Percentiles rank a stretch among this genome's conserved stretches.
phyloP scores from a whole-genome alignment of 2,797 vertebrate species.

The Nyctalus aviator region DNA sequence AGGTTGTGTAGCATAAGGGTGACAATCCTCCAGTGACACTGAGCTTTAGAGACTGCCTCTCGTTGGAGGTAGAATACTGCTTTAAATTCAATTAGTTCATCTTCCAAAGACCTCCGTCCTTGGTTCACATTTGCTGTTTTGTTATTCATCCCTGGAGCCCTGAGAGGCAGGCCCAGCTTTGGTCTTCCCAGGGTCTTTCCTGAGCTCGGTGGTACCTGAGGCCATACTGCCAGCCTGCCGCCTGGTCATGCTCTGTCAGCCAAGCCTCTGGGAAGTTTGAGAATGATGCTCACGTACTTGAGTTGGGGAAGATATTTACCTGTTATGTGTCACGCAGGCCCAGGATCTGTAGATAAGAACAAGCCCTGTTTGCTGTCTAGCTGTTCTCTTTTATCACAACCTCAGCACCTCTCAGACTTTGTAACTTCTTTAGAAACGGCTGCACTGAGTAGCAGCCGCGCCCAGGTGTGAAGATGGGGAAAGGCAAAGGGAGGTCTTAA shows the following conservation, averaged over 20 bases:
- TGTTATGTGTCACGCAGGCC: background rate
- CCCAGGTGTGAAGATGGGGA: background rate
- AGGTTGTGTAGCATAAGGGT: background rate
- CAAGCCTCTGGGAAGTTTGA: background rate
- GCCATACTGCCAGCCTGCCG: background rate
- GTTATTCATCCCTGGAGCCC: background rate
- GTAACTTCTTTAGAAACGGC: background rate
- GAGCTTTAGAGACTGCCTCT: background rate
- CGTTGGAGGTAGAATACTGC: background rate
- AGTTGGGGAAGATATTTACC: background rate
- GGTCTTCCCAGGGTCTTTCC: background rate
- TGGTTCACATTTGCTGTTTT: background rate
- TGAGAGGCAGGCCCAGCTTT: background rate
- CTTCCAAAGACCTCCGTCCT: background rate
- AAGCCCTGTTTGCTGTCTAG: background rate
- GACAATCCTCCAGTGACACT: fast-evolving
- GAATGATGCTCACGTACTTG: background rate
- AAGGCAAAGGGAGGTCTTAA: background rate
- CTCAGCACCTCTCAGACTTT: background rate
- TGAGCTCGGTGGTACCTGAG: background rate
- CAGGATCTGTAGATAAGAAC: background rate
- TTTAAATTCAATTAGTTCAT: background rate
- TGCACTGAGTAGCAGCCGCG: background rate
- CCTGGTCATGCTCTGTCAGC: background rate
- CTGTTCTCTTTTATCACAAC: background rate